Percentiles rank a stretch among this genome's conserved stretches.
These are phyloP conservation scores for Hexactinellida sp. DNA, from an alignment of 37 sponge, comb jelly and placozoan species.

Conservation along the genomic window DNA sequence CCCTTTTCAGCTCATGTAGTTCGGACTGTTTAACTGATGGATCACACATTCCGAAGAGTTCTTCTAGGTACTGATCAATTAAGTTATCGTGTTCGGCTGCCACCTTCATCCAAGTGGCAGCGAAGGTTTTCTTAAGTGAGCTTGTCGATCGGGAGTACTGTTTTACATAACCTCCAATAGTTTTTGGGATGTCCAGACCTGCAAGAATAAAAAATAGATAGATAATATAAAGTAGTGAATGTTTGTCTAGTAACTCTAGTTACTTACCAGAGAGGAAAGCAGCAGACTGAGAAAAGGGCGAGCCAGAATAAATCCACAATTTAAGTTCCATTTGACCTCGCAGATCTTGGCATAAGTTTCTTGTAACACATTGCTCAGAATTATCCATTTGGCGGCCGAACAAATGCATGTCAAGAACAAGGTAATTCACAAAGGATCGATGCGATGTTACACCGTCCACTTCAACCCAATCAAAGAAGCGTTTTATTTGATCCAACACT, in stretches of 20 bases:
- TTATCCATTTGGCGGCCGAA: constrained; percentile 1
- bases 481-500: not conserved
- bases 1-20: not conserved
- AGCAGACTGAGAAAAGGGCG: constrained; percentile 8
- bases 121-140: not conserved
- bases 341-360: constrained; percentile 1
- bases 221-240: not conserved
- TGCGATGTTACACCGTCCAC: not conserved
- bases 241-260: not conserved
- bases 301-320: constrained; percentile 12
- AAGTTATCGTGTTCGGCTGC: constrained; percentile 1
- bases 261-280: not conserved
- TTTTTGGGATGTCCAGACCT: not conserved
- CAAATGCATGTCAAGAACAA: not conserved
- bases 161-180: constrained; percentile 3
- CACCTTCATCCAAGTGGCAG: not conserved
- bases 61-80: not conserved
- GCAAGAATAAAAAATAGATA: constrained; percentile 11
- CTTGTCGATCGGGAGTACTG: constrained; percentile 13
- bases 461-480: not conserved
- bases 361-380: constrained; percentile 14
- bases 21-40: constrained; percentile 1
- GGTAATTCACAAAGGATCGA: not conserved
- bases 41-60: constrained; percentile 1
- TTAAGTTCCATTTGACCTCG: constrained; percentile 3